Base-by-base conservation (phyloP, 2,113 vertebrate species). In the Platichthys flesus region DNA sequence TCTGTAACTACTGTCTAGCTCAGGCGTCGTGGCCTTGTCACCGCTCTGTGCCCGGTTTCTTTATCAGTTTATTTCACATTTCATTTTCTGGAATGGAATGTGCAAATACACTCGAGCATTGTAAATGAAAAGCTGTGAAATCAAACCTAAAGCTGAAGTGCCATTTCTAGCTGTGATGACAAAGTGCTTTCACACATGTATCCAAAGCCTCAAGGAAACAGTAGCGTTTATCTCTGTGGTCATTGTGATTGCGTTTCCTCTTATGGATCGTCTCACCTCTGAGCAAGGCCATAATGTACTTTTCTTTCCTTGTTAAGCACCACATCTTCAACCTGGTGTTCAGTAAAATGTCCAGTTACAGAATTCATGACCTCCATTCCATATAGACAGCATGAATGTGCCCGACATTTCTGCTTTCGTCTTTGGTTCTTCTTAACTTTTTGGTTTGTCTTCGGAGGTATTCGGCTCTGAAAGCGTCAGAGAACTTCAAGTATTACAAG, bases 31-130 rank as follows among this genome's bases (percentile, higher is more conserved):
- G 89, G 93, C 93, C 93, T 94, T 94, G 90, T 90, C 70, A 93
- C 92, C 93, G 88, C 90, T 88, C 65, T 90, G 94, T 95, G 94
- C 94, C 94, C 90, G 66, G 84, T 89, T 80, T 71, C 76, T 87
- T 81, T 87, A 78, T 78, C 47, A 74, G 71, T 62, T 49, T 86
- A 80, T 76, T 84, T 86, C 75, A 71, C 87, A 82, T 93, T 94
- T 91, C 83, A 76, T 82, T 73, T 81, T 83, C 47, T 66, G 47
- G 74, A 18, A 51, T 90, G 86, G 70, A 92, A 91, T 88, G 85
- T 90, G 88, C 57, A 73, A 83, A 86, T 69, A 80, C 68, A 85
- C 78, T 66, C 45, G 70, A 84, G 80, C 73, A 71, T 91, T 90
- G 73, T 76, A 86, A 84, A 79, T 58, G 72, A 81, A 80, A 90